Evolutionary conservation across 2,797 vertebrate genomes (phyloP).

Genomic region (Tiaroga cobitis): DNA sequence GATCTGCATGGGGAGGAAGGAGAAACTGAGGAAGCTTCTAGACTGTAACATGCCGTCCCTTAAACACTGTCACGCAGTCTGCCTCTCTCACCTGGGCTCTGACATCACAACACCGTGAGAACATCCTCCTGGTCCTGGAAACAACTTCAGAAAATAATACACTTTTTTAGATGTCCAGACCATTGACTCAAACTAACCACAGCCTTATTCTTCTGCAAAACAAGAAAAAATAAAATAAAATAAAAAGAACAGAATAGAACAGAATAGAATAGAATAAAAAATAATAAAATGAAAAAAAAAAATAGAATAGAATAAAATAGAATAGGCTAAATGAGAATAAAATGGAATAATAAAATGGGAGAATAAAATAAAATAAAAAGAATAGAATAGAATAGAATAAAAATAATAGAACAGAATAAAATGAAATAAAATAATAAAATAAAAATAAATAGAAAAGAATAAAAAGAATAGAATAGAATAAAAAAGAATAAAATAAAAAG

Average conservation of each 20-base stretch:
- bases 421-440: not conserved
- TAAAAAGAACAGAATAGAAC: too few species aligned
- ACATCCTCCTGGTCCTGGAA: constrained; percentile 28
- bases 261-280: too few species aligned
- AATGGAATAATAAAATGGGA: too few species aligned
- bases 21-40: constrained; percentile 41
- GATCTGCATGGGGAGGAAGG: constrained; percentile 22
- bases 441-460: too few species aligned
- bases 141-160: not conserved
- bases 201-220: too few species aligned
- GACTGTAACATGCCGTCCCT: constrained; percentile 38
- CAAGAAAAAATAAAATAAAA: not conserved
- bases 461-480: not conserved
- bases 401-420: too few species aligned
- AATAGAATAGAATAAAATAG: too few species aligned
- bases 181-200: not conserved
- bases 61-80: constrained; percentile 39
- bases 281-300: too few species aligned
- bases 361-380: too few species aligned
- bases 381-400: too few species aligned
- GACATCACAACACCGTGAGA: constrained; percentile 43
- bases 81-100: constrained; percentile 20
- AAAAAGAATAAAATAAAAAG: too few species aligned
- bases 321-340: too few species aligned
- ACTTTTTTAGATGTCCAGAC: not conserved